Evolutionary conservation across 35 echinoderm and acorn worm genomes (phyloP).

Genomic region (Hemicentrotus pulcherrimus): DNA sequence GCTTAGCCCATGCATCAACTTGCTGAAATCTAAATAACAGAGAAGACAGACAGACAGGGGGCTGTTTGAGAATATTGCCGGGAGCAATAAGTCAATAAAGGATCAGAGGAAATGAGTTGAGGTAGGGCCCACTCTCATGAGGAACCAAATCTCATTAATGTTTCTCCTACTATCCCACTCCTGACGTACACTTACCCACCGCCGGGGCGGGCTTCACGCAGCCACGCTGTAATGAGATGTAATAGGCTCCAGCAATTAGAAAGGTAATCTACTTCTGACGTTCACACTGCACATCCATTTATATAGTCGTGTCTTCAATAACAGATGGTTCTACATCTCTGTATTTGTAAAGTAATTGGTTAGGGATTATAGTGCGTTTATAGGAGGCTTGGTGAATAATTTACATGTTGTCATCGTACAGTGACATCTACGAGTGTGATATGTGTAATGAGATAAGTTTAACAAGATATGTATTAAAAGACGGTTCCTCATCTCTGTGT

Average conservation of each 20-base stretch:
- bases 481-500: too few species aligned
- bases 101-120: constrained; percentile 17
- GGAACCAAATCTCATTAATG: constrained; percentile 12
- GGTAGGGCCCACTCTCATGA: not conserved
- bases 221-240: not conserved
- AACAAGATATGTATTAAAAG: too few species aligned
- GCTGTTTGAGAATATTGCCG: not conserved
- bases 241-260: not conserved
- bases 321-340: not conserved
- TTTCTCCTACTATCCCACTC: not conserved
- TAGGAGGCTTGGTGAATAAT: not conserved
- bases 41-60: not conserved
- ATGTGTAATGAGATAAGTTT: too few species aligned
- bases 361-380: not conserved
- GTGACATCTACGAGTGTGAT: not conserved
- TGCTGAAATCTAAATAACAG: not conserved
- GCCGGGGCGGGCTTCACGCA: not conserved
- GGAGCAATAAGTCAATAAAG: not conserved
- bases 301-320: not conserved
- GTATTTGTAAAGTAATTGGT: not conserved
- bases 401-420: not conserved
- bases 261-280: not conserved
- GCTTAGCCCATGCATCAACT: not conserved
- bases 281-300: not conserved
- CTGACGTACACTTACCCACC: not conserved